Base-by-base conservation (phyloP, 1,140 invertebrate species). In the Ips nitidus region DNA sequence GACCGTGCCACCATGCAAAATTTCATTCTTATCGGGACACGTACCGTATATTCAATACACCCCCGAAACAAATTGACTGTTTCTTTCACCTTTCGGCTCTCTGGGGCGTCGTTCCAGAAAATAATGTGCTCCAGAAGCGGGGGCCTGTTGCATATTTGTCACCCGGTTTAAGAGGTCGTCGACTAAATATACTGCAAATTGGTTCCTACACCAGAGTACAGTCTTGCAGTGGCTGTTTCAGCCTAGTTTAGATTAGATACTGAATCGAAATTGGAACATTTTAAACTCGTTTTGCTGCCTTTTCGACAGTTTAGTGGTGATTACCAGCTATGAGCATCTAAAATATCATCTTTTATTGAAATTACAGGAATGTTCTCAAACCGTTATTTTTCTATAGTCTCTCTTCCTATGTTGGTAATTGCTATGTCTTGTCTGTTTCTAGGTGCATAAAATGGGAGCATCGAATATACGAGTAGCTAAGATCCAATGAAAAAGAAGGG, bases 71-170 rank as follows among this genome's bases (percentile, higher is more conserved):
- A 66, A 66, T 66, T 66, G 65, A 66, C 55, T 66, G 52, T 66
- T 65, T 65, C 63, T 65, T 65, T 65, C 53, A 65, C 63, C 63
- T 65, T 56, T 55, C 7, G 7, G 41, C 5, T 65, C 63, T 42
- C 63, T n/a, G n/a, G 63, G 52, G 63, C 63, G 40, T 42, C 63
- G 40, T 65, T 65, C 37, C 38, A 55, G 41, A 42, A 65, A 65
- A 65, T 65, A 65, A 65, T 65, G 63, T 52, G 37, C 50, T 3
- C 7, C 40, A 36, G 38, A 58, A 58, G 42, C 43, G 64, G 22
- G 22, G 55, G 39, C 64, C 64, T 66, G 64, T 66, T 66, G 64
- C 64, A 66, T 66, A 66, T 66, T 66, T 66, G 64, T 66, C 64
- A 66, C 53, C 53, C 53, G 50, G 64, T 66, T 66, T 66, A 66